Evolutionary conservation across 2,113 vertebrate species (phyloP), one percentile per base, ranked within the genome.

Genomic region (Phalacrocorax aristotelis): DNA sequence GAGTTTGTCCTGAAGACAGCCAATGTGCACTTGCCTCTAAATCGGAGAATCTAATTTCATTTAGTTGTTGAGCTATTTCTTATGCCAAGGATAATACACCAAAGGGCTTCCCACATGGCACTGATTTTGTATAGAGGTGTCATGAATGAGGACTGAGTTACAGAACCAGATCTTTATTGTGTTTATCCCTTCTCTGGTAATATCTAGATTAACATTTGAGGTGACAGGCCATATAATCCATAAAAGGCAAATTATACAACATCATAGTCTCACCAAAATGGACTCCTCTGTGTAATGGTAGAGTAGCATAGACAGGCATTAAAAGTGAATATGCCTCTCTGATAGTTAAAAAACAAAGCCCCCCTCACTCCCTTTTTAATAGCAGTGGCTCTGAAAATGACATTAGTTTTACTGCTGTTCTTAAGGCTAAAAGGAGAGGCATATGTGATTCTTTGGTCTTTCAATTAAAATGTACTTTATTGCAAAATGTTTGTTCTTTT

Each of bases 401-500:
- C 65, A 54, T 90, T 72, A 66, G 20, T 95, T 94, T 61, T 80
- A 74, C 46, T 62, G 12, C 42, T 77, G 71, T 95, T 55, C 85
- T 78, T 78, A 90, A 70, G 58, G 85, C 71, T 90, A 70, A 89
- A 90, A 85, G 68, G 54, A 86, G 51, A 83, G 49, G 18, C 12
- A 34, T 68, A 75, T 30, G 62, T 54, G 64, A 95, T 29, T 91
- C 87, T 95, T 79, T 26, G 42, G 79, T 89, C 58, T 92, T 95
- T 81, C 85, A 88, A 77, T 88, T 92, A 81, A 90, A 70, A 78
- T 77, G 29, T 92, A 77, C 26, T 90, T 93, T 30, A 81, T 88
- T 90, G 55, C 79, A 83, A 93, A 91, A 81, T 2, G 8, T 77
- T 96, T 92, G n/a, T 88, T 94, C 85, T 90, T 95, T 92, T 51